These are phyloP conservation scores for Hyperopisus bebe DNA, from an alignment of 2,113 vertebrate genomes.

Conservation along the genomic window DNA sequence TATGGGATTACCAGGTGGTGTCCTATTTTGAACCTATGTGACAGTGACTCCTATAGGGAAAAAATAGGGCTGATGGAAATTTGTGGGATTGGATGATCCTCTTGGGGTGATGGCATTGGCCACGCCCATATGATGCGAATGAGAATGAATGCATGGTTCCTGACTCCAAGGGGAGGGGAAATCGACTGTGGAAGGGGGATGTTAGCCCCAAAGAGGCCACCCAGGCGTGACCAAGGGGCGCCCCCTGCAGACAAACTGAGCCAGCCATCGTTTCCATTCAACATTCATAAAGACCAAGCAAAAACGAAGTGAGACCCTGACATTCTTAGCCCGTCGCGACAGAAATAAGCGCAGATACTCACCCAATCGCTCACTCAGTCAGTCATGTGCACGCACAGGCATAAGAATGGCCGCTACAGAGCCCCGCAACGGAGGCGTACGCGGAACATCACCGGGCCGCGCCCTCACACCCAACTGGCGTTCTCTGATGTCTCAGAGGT, in stretches of 20 bases:
- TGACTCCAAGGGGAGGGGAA: not conserved
- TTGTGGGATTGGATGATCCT: not conserved
- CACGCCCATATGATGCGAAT: not conserved
- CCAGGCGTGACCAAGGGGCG: not conserved
- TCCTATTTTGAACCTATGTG: not conserved
- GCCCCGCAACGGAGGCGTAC: not conserved
- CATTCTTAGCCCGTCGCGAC: slow-evolving; percentile 19
- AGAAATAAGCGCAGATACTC: slow-evolving; percentile 25
- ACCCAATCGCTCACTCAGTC: slow-evolving; percentile 21
- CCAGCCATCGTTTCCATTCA: slow-evolving; percentile 32
- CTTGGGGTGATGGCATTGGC: not conserved
- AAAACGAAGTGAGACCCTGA: slow-evolving; percentile 14
- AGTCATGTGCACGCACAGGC: slow-evolving; percentile 19
- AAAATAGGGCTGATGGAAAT: not conserved
- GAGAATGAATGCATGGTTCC: not conserved
- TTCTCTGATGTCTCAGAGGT: slow-evolving; percentile 27
- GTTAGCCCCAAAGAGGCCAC: slow-evolving; percentile 30
- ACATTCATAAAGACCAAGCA: slow-evolving; percentile 21
- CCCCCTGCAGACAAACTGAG: slow-evolving; percentile 48
- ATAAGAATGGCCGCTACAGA: not conserved
- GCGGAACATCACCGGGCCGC: slow-evolving; percentile 7
- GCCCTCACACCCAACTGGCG: not conserved
- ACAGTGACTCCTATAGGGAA: not conserved
- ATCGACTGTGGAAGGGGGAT: slow-evolving; percentile 10
- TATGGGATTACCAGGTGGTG: not conserved